Evolutionary conservation across 2,113 vertebrate species (phyloP).

Genomic region (Trematocara nigrifrons): DNA sequence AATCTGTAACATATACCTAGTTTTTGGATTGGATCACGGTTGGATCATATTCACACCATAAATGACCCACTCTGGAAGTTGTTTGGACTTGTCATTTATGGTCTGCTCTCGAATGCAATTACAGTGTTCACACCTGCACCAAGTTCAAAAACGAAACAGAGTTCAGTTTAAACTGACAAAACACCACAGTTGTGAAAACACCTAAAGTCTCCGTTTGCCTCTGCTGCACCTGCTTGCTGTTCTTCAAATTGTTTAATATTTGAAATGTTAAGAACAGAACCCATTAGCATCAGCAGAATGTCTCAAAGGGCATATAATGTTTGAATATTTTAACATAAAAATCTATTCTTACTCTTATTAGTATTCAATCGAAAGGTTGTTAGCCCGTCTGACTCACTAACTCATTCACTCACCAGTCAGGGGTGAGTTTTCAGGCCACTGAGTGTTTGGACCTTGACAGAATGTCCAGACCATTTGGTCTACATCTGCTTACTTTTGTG

Average conservation of each 20-base stretch:
- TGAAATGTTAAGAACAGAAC: not conserved
- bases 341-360: not conserved
- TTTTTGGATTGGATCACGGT: not conserved
- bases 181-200: not conserved
- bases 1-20: not conserved
- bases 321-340: not conserved
- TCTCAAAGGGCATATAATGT: not conserved
- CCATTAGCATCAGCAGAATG: not conserved
- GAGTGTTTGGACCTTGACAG: not conserved
- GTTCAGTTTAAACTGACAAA: not conserved
- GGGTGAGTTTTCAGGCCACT: not conserved
- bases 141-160: not conserved
- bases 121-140: not conserved
- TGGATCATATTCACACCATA: not conserved
- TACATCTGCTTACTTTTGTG: not conserved
- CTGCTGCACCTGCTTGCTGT: not conserved
- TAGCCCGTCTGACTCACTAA: not conserved
- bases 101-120: not conserved
- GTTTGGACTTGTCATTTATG: not conserved
- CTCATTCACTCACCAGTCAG: not conserved
- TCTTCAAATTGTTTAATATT: not conserved
- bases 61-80: not conserved
- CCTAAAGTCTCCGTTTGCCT: not conserved
- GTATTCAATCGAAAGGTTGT: not conserved
- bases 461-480: not conserved